These are phyloP conservation scores for Sycophaga agraensis DNA, from an alignment of 1,140 invertebrate species.

Conservation along the genomic window DNA sequence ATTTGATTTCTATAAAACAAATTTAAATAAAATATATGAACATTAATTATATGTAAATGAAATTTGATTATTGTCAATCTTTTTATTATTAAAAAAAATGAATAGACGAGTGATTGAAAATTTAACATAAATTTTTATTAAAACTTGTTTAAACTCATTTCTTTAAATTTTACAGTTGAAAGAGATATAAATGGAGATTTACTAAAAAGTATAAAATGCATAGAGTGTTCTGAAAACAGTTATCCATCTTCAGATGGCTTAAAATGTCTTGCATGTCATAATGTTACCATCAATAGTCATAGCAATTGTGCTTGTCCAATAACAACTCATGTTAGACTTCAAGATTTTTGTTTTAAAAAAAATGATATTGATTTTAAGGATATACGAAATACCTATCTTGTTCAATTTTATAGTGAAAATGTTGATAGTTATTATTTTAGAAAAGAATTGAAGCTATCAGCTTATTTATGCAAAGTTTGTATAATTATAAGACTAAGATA, in stretches of 20 bases:
- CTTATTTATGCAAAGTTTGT: slow-evolving; percentile 60
- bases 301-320: slow-evolving; percentile 40
- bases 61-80: slow-evolving; percentile 3
- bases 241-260: slow-evolving; percentile 48
- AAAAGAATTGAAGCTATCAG: slow-evolving; percentile 52
- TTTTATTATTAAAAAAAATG: slow-evolving; percentile 1
- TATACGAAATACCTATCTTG: slow-evolving; percentile 43
- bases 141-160: too few species aligned
- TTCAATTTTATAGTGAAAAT: slow-evolving; percentile 47
- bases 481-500: neutral
- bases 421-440: slow-evolving; percentile 58
- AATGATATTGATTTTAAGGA: slow-evolving; percentile 44
- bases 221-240: slow-evolving; percentile 53
- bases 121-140: slow-evolving; percentile 11
- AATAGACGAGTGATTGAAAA: neutral
- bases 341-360: slow-evolving; percentile 52
- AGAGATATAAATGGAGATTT: slow-evolving; percentile 50
- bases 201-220: slow-evolving; percentile 47
- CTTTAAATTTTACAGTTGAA: slow-evolving; percentile 50
- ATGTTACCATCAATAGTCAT: slow-evolving; percentile 33
- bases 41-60: neutral
- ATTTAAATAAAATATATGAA: neutral
- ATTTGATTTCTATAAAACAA: too few species aligned
- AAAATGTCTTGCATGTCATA: slow-evolving; percentile 54
- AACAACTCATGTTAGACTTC: slow-evolving; percentile 37